Conservation (phyloP, 2,888 invertebrate species). For the Aquatica leii region DNA sequence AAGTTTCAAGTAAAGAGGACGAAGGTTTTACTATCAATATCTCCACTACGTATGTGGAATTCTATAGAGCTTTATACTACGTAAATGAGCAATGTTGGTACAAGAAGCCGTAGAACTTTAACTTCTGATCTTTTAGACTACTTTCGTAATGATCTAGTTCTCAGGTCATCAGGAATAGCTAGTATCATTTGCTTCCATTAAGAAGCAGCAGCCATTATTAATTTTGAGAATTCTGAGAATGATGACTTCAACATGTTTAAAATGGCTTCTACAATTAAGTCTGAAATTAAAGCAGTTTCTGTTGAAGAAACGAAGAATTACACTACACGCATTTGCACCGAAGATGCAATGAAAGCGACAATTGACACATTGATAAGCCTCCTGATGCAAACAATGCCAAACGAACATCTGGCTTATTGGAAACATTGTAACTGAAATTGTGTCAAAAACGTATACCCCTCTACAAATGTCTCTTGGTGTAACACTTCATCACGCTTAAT, state of each 20-base stretch:
- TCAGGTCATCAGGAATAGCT: slow-evolving; percentile 10
- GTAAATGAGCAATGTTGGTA: background rate
- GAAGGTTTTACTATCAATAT: too few relatives aligned
- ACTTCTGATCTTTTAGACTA: slow-evolving; percentile 3
- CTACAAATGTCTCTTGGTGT: slow-evolving; percentile 10
- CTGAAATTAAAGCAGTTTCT: too few relatives aligned
- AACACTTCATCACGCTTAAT: slow-evolving; percentile 8
- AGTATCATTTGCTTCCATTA: slow-evolving; percentile 4
- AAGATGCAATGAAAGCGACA: slow-evolving; percentile 7
- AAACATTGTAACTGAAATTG: slow-evolving; percentile 5
- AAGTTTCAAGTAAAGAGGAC: too few relatives aligned
- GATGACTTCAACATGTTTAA: too few relatives aligned
- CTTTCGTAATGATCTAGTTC: slow-evolving; percentile 4
- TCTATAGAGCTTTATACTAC: slow-evolving; percentile 15
- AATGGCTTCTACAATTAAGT: too few relatives aligned
- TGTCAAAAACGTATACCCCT: slow-evolving; percentile 2
- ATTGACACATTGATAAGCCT: slow-evolving; percentile 2
- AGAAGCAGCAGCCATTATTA: slow-evolving; percentile 1
- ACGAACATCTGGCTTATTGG: slow-evolving; percentile 9
- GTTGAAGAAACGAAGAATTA: too few relatives aligned
- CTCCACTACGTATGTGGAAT: slow-evolving; percentile 14
- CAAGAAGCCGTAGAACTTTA: slow-evolving; percentile 8
- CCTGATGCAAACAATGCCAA: background rate
- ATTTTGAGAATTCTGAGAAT: slow-evolving; percentile 5
- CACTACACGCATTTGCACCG: slow-evolving; percentile 1